Evolutionary conservation across 2,888 invertebrate species (phyloP), one percentile per base, ranked within the genome.

Genomic region (Leptinotarsa tumamoca): DNA sequence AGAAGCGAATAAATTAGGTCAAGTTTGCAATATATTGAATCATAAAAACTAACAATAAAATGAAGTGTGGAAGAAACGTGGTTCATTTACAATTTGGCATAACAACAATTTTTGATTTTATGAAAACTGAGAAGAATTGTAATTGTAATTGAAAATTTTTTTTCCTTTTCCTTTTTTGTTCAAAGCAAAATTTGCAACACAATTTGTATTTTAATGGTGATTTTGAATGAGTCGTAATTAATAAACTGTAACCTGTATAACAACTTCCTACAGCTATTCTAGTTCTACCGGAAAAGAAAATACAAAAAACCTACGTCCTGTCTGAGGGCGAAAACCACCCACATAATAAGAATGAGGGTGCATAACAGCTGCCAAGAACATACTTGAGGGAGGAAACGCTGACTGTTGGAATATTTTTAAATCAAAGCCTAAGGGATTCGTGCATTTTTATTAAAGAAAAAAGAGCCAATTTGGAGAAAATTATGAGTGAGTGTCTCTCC

Each of bases 351-450:
- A 66, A 70, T 69, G 17, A 66, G 70, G 73, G 73, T 18, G 63
- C 54, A 43, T 72, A 72, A 72, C 68, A 72, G 68, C 72, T 72
- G 72, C 72, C 72, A 61, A 68, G 68, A 72, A 67, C 68, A 72
- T 54, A 70, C 72, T 51, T 50, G 67, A 61, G 68, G 68, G 61
- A 66, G 56, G 18, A 66, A 68, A 66, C 18, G 69, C 73, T 69
- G 73, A 70, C 73, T 21, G 49, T 52, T 66, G 54, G 63, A 52
- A 69, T 61, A 66, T 69, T 68, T 73, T 66, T 66, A 58, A 73
- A 73, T 69, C 69, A 69, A 66, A 69, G 23, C 69, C 66, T 67
- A 33, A 54, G 73, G 52, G 73, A 73, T 52, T 54, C 66, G 50
- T 69, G 73, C 54, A 70, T 23, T 70, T 70, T 73, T 70, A 73